Conservation (phyloP, 2,888 invertebrate genomes). For the Agrochola lychnidis region DNA sequence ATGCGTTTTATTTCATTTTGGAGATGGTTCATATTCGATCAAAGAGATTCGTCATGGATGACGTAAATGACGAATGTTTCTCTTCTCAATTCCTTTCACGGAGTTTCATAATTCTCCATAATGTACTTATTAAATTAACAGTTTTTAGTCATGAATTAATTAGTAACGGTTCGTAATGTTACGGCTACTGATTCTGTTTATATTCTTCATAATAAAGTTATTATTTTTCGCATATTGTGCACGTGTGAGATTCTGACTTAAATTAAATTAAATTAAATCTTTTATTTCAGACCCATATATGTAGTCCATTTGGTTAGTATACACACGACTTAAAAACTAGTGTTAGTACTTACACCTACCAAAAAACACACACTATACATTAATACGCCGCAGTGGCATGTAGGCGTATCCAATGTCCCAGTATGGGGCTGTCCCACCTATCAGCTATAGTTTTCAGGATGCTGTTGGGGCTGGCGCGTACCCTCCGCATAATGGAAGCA, state of each 20-base stretch:
- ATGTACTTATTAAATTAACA: slow-evolving; percentile 27
- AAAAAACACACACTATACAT: no score
- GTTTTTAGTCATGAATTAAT: slow-evolving; percentile 52
- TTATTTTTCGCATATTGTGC: slow-evolving; percentile 34
- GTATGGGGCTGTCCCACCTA: no score
- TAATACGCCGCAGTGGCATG: no score
- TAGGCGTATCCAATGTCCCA: no score
- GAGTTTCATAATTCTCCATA: slow-evolving; percentile 20
- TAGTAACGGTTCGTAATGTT: slow-evolving; percentile 56
- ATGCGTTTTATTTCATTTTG: slow-evolving; percentile 1
- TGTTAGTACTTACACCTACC: no score
- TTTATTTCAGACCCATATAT: no score
- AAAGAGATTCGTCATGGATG: slow-evolving; percentile 18
- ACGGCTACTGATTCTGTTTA: slow-evolving; percentile 53
- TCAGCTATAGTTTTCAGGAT: no score
- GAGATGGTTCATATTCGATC: background rate
- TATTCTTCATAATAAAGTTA: slow-evolving; percentile 19
- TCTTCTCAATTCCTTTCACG: slow-evolving; percentile 10
- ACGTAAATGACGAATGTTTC: slow-evolving; percentile 17
- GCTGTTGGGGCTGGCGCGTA: no score
- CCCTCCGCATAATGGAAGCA: no score
- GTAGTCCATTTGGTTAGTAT: no score
- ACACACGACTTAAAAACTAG: no score
- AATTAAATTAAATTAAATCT: no score
- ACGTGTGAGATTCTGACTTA: slow-evolving; percentile 11